These are phyloP conservation scores for Simalia tracyae DNA, from an alignment of 2,797 vertebrate genomes.

Conservation along the genomic window DNA sequence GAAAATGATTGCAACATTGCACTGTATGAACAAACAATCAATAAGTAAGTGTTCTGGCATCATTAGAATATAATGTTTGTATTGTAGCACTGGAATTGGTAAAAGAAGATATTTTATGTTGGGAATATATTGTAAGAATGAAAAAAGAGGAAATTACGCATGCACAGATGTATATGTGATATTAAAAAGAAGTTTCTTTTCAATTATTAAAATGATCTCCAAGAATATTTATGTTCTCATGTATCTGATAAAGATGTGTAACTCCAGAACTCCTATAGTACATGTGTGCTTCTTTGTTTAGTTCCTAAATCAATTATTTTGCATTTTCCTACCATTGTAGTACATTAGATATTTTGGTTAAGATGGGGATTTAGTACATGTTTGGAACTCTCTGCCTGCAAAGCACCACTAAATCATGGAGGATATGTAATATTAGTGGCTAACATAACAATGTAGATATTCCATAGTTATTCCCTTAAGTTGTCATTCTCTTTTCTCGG, in stretches of 20 bases:
- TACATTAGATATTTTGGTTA: neutral
- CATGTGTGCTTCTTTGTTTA: neutral
- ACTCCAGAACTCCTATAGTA: neutral
- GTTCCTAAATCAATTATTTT: neutral
- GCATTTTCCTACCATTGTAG: neutral
- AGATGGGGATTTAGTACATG: neutral
- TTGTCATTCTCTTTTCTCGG: neutral
- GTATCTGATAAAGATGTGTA: neutral
- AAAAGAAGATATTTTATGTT: neutral
- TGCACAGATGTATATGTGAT: no score
- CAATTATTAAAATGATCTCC: neutral
- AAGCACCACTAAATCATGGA: neutral
- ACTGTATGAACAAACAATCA: constrained; percentile 92
- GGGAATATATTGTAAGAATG: constrained; percentile 9
- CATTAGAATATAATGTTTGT: neutral
- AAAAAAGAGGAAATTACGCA: neutral
- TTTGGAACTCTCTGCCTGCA: neutral
- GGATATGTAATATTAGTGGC: neutral
- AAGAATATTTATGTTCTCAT: neutral
- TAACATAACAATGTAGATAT: neutral
- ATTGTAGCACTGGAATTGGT: constrained; percentile 12
- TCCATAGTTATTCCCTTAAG: neutral
- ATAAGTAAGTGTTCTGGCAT: constrained; percentile 80
- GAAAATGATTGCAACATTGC: constrained; percentile 98
- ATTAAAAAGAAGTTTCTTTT: neutral